Conservation (phyloP, 1,140 invertebrate genomes). For the Pseudoatta argentina region DNA sequence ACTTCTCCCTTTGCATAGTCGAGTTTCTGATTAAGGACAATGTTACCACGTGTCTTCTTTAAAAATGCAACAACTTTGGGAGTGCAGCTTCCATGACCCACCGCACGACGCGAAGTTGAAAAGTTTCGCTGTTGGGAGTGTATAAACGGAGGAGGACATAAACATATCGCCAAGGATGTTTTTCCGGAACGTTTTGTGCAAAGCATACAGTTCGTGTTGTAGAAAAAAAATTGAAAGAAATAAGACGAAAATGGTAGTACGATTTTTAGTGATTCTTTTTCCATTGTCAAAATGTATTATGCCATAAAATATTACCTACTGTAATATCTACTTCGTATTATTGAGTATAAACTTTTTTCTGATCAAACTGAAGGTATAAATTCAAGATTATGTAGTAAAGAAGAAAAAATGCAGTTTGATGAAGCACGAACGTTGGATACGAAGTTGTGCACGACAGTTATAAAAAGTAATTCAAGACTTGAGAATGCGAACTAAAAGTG, state of each 20-base stretch:
- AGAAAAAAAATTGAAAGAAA: neutral
- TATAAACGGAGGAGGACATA: neutral
- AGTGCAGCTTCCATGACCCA: neutral
- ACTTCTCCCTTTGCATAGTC: neutral
- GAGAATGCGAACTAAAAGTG: neutral
- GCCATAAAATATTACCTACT: neutral
- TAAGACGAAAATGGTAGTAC: neutral
- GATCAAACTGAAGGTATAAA: neutral
- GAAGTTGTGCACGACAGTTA: neutral
- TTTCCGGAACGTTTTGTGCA: neutral
- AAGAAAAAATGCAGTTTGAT: neutral
- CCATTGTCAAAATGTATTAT: neutral
- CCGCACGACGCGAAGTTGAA: neutral
- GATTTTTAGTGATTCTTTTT: neutral
- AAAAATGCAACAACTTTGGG: constrained; percentile 39
- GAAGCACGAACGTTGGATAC: neutral
- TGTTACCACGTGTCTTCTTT: neutral
- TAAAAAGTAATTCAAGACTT: constrained; percentile 12
- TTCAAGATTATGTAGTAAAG: neutral
- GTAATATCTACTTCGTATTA: neutral
- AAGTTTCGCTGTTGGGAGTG: constrained; percentile 5
- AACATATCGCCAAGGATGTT: neutral
- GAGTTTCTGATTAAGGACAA: constrained; percentile 7
- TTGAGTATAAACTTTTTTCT: neutral
- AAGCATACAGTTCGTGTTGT: neutral